phyloP scores from a whole-genome alignment of 2,113 vertebrate species.

The Atlantisia rogersi region DNA sequence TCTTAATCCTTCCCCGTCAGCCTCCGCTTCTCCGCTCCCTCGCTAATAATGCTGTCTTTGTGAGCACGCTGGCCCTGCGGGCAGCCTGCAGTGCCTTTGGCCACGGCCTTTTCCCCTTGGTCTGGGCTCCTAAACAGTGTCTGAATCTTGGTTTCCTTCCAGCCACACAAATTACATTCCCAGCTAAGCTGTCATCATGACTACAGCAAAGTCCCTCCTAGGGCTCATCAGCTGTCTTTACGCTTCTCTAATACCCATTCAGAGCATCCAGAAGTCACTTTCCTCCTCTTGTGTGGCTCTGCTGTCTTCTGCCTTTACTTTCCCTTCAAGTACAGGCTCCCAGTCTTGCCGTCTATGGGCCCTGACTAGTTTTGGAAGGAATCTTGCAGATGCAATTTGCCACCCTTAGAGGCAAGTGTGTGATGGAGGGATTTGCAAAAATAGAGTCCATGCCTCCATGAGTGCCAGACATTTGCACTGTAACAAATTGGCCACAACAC shows the following conservation, averaged over 20 bases:
- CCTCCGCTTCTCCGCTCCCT: background rate
- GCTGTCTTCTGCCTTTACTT: background rate
- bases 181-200: background rate
- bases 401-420: background rate
- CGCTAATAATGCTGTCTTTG: background rate
- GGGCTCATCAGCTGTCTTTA: background rate
- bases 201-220: background rate
- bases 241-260: background rate
- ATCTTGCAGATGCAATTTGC: background rate
- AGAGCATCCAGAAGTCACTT: background rate
- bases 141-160: background rate
- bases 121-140: background rate
- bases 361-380: background rate
- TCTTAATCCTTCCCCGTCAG: background rate
- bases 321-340: background rate
- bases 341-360: background rate
- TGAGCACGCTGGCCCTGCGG: background rate
- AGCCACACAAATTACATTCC: background rate
- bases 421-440: background rate
- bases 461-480: background rate
- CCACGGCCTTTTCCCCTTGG: background rate
- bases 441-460: background rate
- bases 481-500: background rate
- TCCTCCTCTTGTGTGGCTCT: background rate
- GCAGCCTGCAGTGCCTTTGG: background rate